phyloP scores from a whole-genome alignment of 2,113 vertebrate species.

The Coryphaenoides rupestris region DNA sequence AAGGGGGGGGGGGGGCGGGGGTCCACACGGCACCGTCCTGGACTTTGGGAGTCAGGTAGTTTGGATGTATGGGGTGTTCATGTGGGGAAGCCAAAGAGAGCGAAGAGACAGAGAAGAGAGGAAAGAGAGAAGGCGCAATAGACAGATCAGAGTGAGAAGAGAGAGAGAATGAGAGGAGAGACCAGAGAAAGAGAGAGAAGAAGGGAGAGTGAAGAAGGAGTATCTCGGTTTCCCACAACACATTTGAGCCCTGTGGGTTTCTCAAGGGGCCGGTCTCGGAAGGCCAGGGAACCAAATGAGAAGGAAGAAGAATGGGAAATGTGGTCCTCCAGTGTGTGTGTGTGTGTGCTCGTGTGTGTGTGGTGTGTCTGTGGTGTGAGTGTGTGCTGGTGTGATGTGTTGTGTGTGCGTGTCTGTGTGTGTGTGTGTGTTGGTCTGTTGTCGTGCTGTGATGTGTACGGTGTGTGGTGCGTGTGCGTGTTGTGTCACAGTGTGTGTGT shows the following conservation, averaged over 20 bases:
- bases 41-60: slow-evolving; percentile 7
- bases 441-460: too few relatives aligned
- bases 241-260: slow-evolving; percentile 51
- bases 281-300: slow-evolving; percentile 57
- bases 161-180: too few relatives aligned
- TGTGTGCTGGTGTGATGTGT: too few relatives aligned
- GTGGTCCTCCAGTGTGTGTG: slow-evolving; percentile 27
- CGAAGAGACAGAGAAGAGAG: too few relatives aligned
- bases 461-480: slow-evolving; percentile 17
- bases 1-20: slow-evolving; percentile 7
- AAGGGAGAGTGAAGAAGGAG: slow-evolving; percentile 42
- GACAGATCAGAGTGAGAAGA: too few relatives aligned
- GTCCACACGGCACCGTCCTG: slow-evolving; percentile 38
- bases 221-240: slow-evolving; percentile 58
- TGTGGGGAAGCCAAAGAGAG: slow-evolving; percentile 50
- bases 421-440: background rate
- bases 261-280: slow-evolving; percentile 64
- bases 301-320: slow-evolving; percentile 52
- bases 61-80: slow-evolving; percentile 20
- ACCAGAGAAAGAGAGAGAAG: too few relatives aligned
- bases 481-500: slow-evolving; percentile 18
- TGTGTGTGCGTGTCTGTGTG: slow-evolving; percentile 16
- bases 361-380: too few relatives aligned
- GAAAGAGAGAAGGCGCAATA: too few relatives aligned
- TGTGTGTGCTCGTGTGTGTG: slow-evolving; percentile 17